Evolutionary conservation across 1,140 invertebrate species (phyloP).

Genomic region (Drosophila seguyi): DNA sequence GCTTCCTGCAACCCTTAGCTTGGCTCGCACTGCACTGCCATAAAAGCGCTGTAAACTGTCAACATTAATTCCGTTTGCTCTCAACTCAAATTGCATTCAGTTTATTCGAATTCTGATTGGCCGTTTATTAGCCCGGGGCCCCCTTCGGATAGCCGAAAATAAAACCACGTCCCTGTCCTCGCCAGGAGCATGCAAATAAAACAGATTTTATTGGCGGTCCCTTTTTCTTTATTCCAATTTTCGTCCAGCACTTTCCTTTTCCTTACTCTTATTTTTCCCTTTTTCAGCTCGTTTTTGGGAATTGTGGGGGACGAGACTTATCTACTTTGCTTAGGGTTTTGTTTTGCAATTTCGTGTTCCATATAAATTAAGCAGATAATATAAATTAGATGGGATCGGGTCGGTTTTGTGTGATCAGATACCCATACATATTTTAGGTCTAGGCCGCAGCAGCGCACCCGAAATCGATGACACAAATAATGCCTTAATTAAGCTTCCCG

Average conservation of each 20-base stretch:
- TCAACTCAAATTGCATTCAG: slow-evolving; percentile 57
- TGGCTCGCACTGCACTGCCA: slow-evolving; percentile 17
- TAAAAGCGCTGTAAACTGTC: slow-evolving; percentile 18
- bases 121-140: slow-evolving; percentile 39
- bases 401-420: slow-evolving; percentile 45
- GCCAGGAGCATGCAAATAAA: slow-evolving; percentile 70
- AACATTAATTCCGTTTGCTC: slow-evolving; percentile 12
- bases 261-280: slow-evolving; percentile 4
- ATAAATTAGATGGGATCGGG: slow-evolving; percentile 61
- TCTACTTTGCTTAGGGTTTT: slow-evolving; percentile 35
- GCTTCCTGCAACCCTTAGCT: neutral
- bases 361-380: slow-evolving; percentile 79
- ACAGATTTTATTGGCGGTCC: slow-evolving; percentile 72
- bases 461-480: slow-evolving; percentile 79
- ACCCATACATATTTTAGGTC: slow-evolving; percentile 11
- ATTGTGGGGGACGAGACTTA: slow-evolving; percentile 3
- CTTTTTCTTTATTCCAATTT: slow-evolving; percentile 66
- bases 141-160: slow-evolving; percentile 13
- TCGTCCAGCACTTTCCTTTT: slow-evolving; percentile 35
- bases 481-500: slow-evolving; percentile 72
- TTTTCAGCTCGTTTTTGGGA: neutral
- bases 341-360: slow-evolving; percentile 52
- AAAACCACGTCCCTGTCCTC: slow-evolving; percentile 47
- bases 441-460: slow-evolving; percentile 9
- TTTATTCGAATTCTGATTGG: slow-evolving; percentile 76